Evolutionary conservation across 2,888 invertebrate species (phyloP).

Genomic region (Drosophila mayaguana): DNA sequence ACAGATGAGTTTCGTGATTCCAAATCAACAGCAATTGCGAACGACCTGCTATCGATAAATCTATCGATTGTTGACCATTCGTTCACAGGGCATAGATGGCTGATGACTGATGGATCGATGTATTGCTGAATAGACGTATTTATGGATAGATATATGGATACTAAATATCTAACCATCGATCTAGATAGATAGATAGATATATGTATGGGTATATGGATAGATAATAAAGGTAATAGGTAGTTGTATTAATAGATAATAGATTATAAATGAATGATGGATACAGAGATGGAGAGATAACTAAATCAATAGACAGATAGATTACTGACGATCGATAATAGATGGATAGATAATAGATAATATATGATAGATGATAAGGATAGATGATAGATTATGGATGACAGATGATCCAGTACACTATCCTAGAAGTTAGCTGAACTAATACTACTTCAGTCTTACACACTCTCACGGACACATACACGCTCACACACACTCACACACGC

Average conservation of each 20-base stretch:
- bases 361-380: background rate
- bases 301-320: background rate
- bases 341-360: background rate
- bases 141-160: background rate
- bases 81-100: no score
- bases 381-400: background rate
- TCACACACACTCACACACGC: background rate
- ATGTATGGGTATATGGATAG: background rate
- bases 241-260: background rate
- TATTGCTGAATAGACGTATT: background rate
- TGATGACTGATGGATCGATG: background rate
- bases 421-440: conserved; percentile 37
- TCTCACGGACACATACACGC: background rate
- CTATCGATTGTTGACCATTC: conserved; percentile 9
- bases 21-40: conserved; percentile 43
- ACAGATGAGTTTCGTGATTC: conserved; percentile 54
- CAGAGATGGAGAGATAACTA: background rate
- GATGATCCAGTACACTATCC: conserved; percentile 32
- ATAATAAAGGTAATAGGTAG: background rate
- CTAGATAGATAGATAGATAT: background rate
- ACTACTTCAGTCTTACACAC: background rate
- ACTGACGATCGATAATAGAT: background rate
- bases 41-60: background rate
- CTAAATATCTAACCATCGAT: no score
- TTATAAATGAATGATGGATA: background rate